Percentiles rank a stretch among this genome's conserved stretches.
These are phyloP conservation scores for Cyphomyrmex costatus DNA, from an alignment of 1,140 invertebrate species.

Conservation along the genomic window DNA sequence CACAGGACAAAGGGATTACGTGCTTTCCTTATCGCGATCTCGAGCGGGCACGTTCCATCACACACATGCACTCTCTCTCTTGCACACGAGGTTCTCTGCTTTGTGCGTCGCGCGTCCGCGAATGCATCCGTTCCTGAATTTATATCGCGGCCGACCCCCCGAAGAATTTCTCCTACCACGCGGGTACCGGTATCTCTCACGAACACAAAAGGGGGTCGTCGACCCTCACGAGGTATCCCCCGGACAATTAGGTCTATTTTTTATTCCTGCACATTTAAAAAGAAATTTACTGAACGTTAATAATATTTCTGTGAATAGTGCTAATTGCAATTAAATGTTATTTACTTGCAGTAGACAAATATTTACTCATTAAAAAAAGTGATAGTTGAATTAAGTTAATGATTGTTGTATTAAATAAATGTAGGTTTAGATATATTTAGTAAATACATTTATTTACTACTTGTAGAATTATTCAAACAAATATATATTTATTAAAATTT, in stretches of 20 bases:
- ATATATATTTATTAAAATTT: too few relatives aligned
- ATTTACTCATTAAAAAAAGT: too few relatives aligned
- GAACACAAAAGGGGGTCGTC: slow-evolving; percentile 62
- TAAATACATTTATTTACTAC: too few relatives aligned
- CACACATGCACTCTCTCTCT: neutral
- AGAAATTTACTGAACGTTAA: too few relatives aligned
- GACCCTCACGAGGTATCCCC: slow-evolving; percentile 47
- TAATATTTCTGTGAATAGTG: too few relatives aligned
- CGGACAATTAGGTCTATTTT: slow-evolving; percentile 67
- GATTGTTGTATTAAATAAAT: too few relatives aligned
- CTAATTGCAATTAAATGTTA: too few relatives aligned
- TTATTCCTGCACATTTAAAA: too few relatives aligned
- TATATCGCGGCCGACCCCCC: slow-evolving; percentile 58
- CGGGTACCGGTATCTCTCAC: neutral
- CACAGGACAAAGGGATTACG: slow-evolving; percentile 56
- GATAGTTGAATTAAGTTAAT: too few relatives aligned
- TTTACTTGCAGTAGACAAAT: too few relatives aligned
- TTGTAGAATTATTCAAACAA: too few relatives aligned
- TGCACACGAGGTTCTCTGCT: slow-evolving; percentile 1
- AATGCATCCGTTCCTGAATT: slow-evolving; percentile 64
- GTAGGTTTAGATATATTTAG: too few relatives aligned
- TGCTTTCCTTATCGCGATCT: slow-evolving; percentile 58
- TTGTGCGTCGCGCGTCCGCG: slow-evolving; percentile 42
- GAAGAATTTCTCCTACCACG: slow-evolving; percentile 41
- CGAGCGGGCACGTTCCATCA: slow-evolving; percentile 16